These are phyloP conservation scores for Ectemnius cavifrons DNA, from an alignment of 2,888 invertebrate species.

Conservation along the genomic window DNA sequence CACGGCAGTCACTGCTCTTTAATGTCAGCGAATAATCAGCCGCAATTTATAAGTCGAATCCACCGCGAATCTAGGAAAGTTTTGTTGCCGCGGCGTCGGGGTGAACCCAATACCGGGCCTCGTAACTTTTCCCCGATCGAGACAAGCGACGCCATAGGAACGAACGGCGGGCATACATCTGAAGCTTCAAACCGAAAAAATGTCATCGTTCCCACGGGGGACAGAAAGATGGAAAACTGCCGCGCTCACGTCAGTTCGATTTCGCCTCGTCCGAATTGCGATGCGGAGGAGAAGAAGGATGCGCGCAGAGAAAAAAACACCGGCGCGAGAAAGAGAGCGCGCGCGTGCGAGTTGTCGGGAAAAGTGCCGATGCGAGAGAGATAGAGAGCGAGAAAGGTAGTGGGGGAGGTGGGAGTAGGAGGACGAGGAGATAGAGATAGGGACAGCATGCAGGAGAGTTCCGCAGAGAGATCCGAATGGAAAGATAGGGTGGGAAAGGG, in stretches of 20 bases:
- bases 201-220: conserved; percentile 59
- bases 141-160: conserved; percentile 23
- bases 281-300: conserved; percentile 48
- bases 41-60: too few relatives aligned
- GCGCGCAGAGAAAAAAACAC: conserved; percentile 35
- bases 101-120: not conserved
- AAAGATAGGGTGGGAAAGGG: not conserved
- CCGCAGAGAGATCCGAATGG: not conserved
- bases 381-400: conserved; percentile 4
- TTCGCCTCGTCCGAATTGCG: conserved; percentile 49
- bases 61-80: too few relatives aligned
- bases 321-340: conserved; percentile 21
- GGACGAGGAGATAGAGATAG: not conserved
- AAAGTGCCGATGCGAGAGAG: not conserved
- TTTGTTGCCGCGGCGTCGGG: too few relatives aligned
- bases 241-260: conserved; percentile 65
- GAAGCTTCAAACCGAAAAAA: conserved; percentile 54
- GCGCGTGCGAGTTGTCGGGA: not conserved
- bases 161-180: conserved; percentile 35
- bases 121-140: conserved; percentile 11
- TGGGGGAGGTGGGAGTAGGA: too few relatives aligned
- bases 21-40: too few relatives aligned
- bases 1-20: too few relatives aligned
- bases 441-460: not conserved
- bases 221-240: conserved; percentile 65